phyloP scores from a whole-genome alignment of 23 tunicate genomes.

The Corella eumyota region DNA sequence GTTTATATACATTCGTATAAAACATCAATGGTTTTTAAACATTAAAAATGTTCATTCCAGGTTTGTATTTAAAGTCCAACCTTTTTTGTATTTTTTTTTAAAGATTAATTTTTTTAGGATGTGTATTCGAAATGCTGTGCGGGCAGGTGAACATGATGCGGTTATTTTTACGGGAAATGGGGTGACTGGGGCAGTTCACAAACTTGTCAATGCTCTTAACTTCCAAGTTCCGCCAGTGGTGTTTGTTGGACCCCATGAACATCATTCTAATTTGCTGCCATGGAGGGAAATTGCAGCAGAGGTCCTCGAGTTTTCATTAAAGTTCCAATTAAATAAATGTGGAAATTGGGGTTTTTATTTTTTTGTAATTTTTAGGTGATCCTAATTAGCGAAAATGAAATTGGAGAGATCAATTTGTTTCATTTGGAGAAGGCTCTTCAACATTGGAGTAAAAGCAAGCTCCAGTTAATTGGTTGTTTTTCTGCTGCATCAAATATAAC shows the following conservation, averaged over 20 bases:
- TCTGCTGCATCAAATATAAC: conserved; percentile 97
- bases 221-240: conserved; percentile 64
- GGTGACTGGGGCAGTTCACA: conserved; percentile 88
- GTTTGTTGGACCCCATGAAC: conserved; percentile 94
- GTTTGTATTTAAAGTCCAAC: no score
- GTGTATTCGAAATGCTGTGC: conserved; percentile 63
- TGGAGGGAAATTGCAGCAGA: conserved; percentile 83
- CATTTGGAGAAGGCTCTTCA: conserved; percentile 69
- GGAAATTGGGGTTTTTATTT: no score
- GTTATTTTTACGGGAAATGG: conserved; percentile 97
- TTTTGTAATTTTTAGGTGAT: conserved; percentile 44
- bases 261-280: conserved; percentile 93
- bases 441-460: conserved; percentile 19
- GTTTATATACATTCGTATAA: no score
- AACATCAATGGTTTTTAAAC: no score
- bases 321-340: no score
- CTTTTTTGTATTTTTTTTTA: no score
- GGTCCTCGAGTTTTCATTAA: conserved; percentile 6
- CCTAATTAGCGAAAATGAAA: conserved; percentile 44
- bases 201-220: conserved; percentile 57
- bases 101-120: no score
- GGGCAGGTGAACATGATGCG: conserved; percentile 98
- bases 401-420: conserved; percentile 38
- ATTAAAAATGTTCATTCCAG: no score
- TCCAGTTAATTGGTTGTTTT: conserved; percentile 81